phyloP scores from a whole-genome alignment of 2,797 vertebrate genomes.

The Distichodus sexfasciatus region DNA sequence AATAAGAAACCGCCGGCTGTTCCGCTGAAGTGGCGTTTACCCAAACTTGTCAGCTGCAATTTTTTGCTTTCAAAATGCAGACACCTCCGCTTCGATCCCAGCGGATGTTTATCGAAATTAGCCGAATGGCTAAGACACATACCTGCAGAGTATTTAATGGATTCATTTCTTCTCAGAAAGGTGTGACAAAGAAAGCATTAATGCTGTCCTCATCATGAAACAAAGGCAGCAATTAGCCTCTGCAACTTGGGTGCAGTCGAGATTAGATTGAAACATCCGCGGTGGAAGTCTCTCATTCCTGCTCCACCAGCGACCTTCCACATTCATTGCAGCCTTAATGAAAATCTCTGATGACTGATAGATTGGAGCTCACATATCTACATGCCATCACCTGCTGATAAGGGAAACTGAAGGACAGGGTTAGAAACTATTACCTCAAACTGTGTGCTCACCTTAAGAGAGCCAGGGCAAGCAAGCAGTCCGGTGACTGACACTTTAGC shows the following conservation, averaged over 20 bases:
- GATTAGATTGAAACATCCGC: constrained; percentile 31
- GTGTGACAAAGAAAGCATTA: constrained; percentile 30
- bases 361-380: constrained; percentile 44
- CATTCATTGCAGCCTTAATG: constrained; percentile 45
- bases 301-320: constrained; percentile 35
- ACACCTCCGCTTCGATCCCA: constrained; percentile 1
- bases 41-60: constrained; percentile 12
- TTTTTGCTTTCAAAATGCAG: constrained; percentile 7
- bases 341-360: constrained; percentile 54
- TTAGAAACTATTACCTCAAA: constrained; percentile 12
- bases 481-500: not conserved
- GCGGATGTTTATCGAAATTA: constrained; percentile 4
- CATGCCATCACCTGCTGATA: constrained; percentile 36
- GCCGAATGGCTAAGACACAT: constrained; percentile 1
- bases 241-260: constrained; percentile 27
- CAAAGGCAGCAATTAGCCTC: constrained; percentile 40
- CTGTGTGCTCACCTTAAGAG: not conserved
- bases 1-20: not conserved
- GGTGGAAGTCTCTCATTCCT: constrained; percentile 35
- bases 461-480: not conserved
- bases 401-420: constrained; percentile 30
- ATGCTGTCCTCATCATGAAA: constrained; percentile 8
- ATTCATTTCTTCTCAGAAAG: constrained; percentile 16
- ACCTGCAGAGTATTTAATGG: not conserved
- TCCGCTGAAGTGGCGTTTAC: constrained; percentile 3